These are phyloP conservation scores for Acleris literana DNA, from an alignment of 2,888 invertebrate species.

Conservation along the genomic window DNA sequence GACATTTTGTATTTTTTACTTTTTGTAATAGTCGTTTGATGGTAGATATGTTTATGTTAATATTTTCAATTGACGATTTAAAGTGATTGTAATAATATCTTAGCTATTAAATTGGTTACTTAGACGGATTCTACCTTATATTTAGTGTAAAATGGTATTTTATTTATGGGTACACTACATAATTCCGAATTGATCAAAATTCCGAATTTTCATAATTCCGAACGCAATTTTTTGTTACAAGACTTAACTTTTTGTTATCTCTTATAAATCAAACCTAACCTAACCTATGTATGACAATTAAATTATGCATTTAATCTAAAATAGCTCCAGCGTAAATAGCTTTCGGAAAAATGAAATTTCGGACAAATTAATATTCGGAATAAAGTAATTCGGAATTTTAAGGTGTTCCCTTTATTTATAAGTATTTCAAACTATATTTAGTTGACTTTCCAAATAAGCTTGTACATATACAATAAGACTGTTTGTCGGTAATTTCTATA, in stretches of 20 bases:
- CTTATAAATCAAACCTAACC: no score
- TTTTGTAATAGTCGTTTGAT: constrained; percentile 48
- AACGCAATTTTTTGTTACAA: no score
- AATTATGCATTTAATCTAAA: no score
- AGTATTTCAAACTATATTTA: constrained; percentile 21
- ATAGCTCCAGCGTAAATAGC: no score
- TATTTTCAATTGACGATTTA: constrained; percentile 7
- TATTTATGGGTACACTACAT: constrained; percentile 16
- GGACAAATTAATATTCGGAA: no score
- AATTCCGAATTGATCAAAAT: no score
- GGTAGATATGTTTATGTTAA: constrained; percentile 18
- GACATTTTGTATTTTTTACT: constrained; percentile 58
- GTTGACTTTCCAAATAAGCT: constrained; percentile 46
- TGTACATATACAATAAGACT: constrained; percentile 64
- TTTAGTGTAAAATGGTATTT: constrained; percentile 18
- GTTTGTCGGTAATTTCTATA: constrained; percentile 60
- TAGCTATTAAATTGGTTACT: constrained; percentile 22
- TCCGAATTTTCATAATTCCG: no score
- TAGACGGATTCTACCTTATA: constrained; percentile 21
- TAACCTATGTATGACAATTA: no score
- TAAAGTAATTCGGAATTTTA: no score
- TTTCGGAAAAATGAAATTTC: no score
- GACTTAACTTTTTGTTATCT: no score
- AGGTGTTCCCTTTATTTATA: no score
- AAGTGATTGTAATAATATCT: constrained; percentile 3